Evolutionary conservation across 30 jellyfish, hydroid and myxozoan genomes (phyloP), one percentile per base, ranked within the genome.

Genomic region (Hydractinia echinata): DNA sequence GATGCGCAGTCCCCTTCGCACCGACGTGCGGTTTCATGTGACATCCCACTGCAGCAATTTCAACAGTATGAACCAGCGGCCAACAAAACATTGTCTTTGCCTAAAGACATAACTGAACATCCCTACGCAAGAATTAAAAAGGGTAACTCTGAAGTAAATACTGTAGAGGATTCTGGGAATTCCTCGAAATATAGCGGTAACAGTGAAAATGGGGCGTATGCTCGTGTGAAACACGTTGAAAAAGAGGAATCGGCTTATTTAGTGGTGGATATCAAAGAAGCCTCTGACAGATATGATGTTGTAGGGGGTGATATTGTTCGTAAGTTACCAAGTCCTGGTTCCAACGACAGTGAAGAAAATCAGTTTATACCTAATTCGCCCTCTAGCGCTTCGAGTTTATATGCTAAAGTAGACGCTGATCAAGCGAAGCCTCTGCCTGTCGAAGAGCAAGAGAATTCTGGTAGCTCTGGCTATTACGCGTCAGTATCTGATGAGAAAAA

Each of bases 281-380:
- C 85, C 11, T 53, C 67, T 5, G 84, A 61, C 51, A 80, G 66
- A 7, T 80, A 80, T 62, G 85, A 61, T 1, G 64, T 80, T n/a
- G 64, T 80, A 3, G 66, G 66, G 51, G 87, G 87, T 15, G 87
- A 50, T 20, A 80, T 80, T 44, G 87, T 80, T 5, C 84, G 84
- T 10, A 80, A 66, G 69, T 84, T 30, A 8, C 53, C 82, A 14
- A 67, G 8, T 7, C 44, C 44, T 30, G 2, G 2, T 0, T 30
- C 44, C 2, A 30, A 30, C 44, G 51, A 49, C 8, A 66, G 6
- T 61, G 21, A n/a, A 30, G 9, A 71, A 9, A 8, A 10, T 9
- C 8, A 7, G 0, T 8, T 15, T 60, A 50, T 13, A 11, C 78
- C 51, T 10, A 15, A 30, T 20, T 50, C 56, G 49, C 61, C 30